A percentile compares a stretch with the other conserved stretches of the same genome.
Conservation (phyloP, 2,113 vertebrate genomes). For the Gavia stellata region DNA sequence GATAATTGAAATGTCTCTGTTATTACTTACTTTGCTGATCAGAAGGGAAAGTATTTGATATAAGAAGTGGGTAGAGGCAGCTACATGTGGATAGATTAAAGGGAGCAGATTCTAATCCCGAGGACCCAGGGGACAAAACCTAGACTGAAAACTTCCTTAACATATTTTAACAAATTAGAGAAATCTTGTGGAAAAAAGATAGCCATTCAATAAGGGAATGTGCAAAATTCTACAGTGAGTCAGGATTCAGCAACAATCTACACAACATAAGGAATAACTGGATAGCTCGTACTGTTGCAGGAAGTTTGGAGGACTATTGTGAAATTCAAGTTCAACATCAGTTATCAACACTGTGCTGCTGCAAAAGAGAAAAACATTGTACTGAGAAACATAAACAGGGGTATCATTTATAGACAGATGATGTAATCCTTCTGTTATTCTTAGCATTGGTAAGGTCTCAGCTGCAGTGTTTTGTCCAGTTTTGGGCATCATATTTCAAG, state of each 20-base stretch:
- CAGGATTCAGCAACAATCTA: not conserved
- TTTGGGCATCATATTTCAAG: slow-evolving; percentile 27
- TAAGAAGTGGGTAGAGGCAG: not conserved
- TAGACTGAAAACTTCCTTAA: not conserved
- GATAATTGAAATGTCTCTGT: not conserved
- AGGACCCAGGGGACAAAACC: not conserved
- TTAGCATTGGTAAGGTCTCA: not conserved
- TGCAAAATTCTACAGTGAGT: not conserved
- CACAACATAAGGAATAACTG: not conserved
- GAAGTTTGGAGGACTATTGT: not conserved
- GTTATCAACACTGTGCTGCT: not conserved
- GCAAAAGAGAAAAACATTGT: not conserved
- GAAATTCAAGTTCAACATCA: not conserved
- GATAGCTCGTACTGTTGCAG: not conserved
- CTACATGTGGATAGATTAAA: not conserved
- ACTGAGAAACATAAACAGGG: not conserved
- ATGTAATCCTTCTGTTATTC: slow-evolving; percentile 12
- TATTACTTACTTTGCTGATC: not conserved
- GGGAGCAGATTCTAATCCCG: not conserved
- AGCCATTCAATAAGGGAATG: not conserved
- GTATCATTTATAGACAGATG: not conserved
- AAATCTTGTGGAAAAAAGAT: not conserved
- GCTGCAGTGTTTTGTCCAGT: slow-evolving; percentile 10
- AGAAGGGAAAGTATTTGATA: not conserved
- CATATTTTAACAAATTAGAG: not conserved